Percentiles rank a stretch among this genome's conserved stretches.
Evolutionary conservation across 2,797 vertebrate species (phyloP).

Genomic region (Hippoglossus hippoglossus): DNA sequence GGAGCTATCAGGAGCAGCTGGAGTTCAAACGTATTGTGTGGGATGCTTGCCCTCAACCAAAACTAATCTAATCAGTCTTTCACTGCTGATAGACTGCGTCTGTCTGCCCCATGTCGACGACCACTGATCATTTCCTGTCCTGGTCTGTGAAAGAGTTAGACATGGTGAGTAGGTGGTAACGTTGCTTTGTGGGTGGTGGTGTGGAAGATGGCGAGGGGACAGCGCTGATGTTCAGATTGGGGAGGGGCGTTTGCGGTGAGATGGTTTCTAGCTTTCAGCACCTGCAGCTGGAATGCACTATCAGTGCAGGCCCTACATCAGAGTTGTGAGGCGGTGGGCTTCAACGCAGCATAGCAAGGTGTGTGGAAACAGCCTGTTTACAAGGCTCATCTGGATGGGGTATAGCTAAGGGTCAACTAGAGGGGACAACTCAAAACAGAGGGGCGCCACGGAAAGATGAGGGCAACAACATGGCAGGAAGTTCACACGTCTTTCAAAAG

Average conservation of each 20-base stretch:
- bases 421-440: slow-evolving; percentile 82
- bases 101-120: slow-evolving; percentile 84
- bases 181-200: slow-evolving; percentile 70
- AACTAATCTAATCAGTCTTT: slow-evolving; percentile 86
- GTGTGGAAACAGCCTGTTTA: slow-evolving; percentile 87
- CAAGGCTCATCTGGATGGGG: slow-evolving; percentile 81
- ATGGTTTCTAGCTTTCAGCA: slow-evolving; percentile 90
- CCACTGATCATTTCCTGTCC: slow-evolving; percentile 90
- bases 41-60: slow-evolving; percentile 67
- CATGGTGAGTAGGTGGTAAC: slow-evolving; percentile 62
- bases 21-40: slow-evolving; percentile 85
- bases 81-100: slow-evolving; percentile 87
- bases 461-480: slow-evolving; percentile 57
- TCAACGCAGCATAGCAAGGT: slow-evolving; percentile 83
- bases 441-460: slow-evolving; percentile 65
- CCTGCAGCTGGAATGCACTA: slow-evolving; percentile 80
- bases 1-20: slow-evolving; percentile 77
- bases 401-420: slow-evolving; percentile 76
- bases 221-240: slow-evolving; percentile 30
- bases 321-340: slow-evolving; percentile 77
- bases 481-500: slow-evolving; percentile 73
- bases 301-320: slow-evolving; percentile 76
- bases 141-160: slow-evolving; percentile 58
- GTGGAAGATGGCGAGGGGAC: slow-evolving; percentile 7
- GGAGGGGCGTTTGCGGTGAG: slow-evolving; percentile 48